Conservation (phyloP, 1,140 invertebrate genomes). For the Ooceraea biroi region DNA sequence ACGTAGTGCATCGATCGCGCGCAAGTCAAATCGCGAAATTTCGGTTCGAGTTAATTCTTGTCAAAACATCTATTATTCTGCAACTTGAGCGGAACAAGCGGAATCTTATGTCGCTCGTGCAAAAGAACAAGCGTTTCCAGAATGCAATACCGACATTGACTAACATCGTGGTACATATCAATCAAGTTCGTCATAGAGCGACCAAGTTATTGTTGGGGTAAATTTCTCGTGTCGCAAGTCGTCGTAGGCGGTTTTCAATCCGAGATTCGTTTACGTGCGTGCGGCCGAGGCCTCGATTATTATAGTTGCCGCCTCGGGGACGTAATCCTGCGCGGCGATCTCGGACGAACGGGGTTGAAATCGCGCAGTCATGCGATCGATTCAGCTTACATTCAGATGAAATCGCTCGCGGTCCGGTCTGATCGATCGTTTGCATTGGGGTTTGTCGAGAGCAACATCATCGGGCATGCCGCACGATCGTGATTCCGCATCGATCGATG, state of each 20-base stretch:
- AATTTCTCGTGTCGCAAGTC: slow-evolving; percentile 38
- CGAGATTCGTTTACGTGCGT: slow-evolving; percentile 56
- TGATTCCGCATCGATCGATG: slow-evolving; percentile 70
- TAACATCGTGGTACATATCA: slow-evolving; percentile 17
- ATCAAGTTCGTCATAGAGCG: slow-evolving; percentile 1
- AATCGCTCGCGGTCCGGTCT: slow-evolving; percentile 67
- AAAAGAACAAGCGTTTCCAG: slow-evolving; percentile 25
- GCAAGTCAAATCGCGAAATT: slow-evolving; percentile 43
- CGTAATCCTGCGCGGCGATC: slow-evolving; percentile 57
- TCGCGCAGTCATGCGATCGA: slow-evolving; percentile 68
- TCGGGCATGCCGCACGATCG: slow-evolving; percentile 60
- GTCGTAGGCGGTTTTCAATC: slow-evolving; percentile 36
- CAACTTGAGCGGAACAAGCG: slow-evolving; percentile 57
- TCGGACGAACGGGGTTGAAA: slow-evolving; percentile 57
- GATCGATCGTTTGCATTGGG: slow-evolving; percentile 74
- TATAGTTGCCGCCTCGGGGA: slow-evolving; percentile 60
- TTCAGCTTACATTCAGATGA: slow-evolving; percentile 68
- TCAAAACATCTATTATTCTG: slow-evolving; percentile 63
- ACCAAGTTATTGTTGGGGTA: slow-evolving; percentile 20
- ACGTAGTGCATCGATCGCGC: slow-evolving; percentile 40
- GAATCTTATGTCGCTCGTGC: slow-evolving; percentile 42
- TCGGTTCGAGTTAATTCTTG: slow-evolving; percentile 54
- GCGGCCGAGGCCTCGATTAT: slow-evolving; percentile 48
- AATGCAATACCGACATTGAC: slow-evolving; percentile 60
- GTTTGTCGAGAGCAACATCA: slow-evolving; percentile 60